Percentiles rank a stretch among this genome's conserved stretches.
phyloP scores from a whole-genome alignment of 2,113 vertebrate genomes.

The Chloroceryle aenea region DNA sequence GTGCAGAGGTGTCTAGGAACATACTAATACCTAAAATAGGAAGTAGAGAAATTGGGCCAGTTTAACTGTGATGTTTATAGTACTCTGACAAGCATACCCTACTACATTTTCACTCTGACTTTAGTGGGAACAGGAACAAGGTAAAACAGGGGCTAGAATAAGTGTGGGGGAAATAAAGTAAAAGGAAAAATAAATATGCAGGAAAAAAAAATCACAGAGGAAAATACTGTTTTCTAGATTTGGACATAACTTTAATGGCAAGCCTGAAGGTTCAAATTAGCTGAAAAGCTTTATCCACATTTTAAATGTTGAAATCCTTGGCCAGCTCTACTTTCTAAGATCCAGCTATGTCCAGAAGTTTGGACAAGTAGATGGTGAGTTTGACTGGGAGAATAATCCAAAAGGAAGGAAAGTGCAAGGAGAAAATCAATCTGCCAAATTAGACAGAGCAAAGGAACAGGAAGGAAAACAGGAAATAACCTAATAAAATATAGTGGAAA shows the following conservation, averaged over 20 bases:
- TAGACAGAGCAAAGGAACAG: conserved; percentile 64
- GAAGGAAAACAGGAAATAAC: conserved; percentile 72
- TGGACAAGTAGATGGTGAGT: background rate
- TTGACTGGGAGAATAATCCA: background rate
- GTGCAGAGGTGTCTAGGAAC: background rate
- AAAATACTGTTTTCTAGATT: background rate
- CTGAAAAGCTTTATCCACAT: background rate
- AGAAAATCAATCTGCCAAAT: conserved; percentile 68
- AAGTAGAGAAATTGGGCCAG: background rate
- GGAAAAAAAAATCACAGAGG: background rate
- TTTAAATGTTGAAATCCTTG: background rate
- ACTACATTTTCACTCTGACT: background rate
- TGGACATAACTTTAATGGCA: background rate
- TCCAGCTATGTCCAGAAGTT: background rate
- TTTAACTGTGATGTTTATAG: background rate
- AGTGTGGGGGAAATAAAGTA: background rate
- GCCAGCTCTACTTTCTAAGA: background rate
- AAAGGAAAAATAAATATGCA: background rate
- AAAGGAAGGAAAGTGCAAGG: conserved; percentile 43
- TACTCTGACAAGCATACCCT: no score
- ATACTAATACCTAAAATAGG: background rate
- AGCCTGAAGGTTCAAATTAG: background rate
- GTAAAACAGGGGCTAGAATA: background rate
- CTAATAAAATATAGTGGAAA: conserved; percentile 65
- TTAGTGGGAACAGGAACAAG: background rate